These are phyloP conservation scores for Bombus vancouverensis DNA, from an alignment of 1,140 invertebrate genomes.

Conservation along the genomic window DNA sequence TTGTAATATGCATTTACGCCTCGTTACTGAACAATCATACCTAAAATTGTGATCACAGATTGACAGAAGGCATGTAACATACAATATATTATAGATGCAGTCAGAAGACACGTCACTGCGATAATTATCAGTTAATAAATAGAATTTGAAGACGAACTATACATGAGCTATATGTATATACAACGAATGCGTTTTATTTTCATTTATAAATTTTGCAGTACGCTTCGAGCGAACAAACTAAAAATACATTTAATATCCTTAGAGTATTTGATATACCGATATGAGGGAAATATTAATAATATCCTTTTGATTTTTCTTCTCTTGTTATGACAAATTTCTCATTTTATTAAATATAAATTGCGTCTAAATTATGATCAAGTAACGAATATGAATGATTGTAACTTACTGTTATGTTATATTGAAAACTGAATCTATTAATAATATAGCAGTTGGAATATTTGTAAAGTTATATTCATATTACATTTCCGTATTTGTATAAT, in stretches of 20 bases:
- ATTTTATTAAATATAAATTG: background rate
- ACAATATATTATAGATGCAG: slow-evolving; percentile 60
- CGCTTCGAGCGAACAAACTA: background rate
- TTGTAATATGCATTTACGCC: slow-evolving; percentile 12
- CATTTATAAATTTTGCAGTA: background rate
- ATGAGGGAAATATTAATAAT: background rate
- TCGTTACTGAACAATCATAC: slow-evolving; percentile 66
- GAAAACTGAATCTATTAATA: no score
- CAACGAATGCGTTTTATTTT: slow-evolving; percentile 7
- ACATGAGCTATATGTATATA: slow-evolving; percentile 30
- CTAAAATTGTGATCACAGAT: slow-evolving; percentile 79
- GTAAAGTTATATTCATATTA: background rate
- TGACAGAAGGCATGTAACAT: slow-evolving; percentile 79
- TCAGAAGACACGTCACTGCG: slow-evolving; percentile 52
- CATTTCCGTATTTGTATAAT: background rate
- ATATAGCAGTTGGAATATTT: no score
- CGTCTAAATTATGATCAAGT: background rate
- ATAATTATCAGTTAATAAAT: slow-evolving; percentile 59
- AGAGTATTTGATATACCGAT: background rate
- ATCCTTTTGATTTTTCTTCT: background rate
- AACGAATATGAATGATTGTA: no score
- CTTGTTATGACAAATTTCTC: background rate
- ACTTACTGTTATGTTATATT: no score
- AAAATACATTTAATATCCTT: background rate
- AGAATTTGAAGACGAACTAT: slow-evolving; percentile 49